Evolutionary conservation across 2,797 vertebrate genomes (phyloP), one percentile per base, ranked within the genome.

Genomic region (Sebastolobus altivelis): DNA sequence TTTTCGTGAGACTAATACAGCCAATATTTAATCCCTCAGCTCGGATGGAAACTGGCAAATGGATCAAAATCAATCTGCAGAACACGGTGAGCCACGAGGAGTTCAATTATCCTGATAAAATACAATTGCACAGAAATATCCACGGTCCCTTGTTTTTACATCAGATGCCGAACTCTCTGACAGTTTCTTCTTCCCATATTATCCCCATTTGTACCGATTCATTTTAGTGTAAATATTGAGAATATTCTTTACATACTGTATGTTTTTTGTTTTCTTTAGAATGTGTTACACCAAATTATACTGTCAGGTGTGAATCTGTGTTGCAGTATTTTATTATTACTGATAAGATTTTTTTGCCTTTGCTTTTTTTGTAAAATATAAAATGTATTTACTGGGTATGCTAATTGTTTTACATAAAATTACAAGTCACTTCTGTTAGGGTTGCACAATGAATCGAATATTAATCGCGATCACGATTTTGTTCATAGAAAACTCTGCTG

Each of bases 91-190:
- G 52, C 40, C 68, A 46, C 14, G 33, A 80, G 35, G 25, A 72
- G 38, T 38, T 61, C 16, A 75, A 71, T 81, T 46, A 70, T 46
- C 31, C 38, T 40, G 38, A 80, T 79, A 40, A 71, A 67, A 71
- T 67, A 33, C 25, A 71, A 62, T 65, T 40, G 31, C 22, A 58
- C 56, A 46, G 54, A 66, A 60, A 65, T 69, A 12, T 59, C 27
- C n/a, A 12, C 2, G 1, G 16, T 13, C 11, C 4, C 16, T 25
- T 22, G 7, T 61, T 67, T 52, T 68, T 25, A 61, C 18, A 71
- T 37, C 9, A 52, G 54, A 38, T 7, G 1, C 54, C 2, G 31
- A 40, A 11, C 14, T 49, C 25, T 60, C 63, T 56, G 22, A 46
- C 4, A 49, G 29, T 4, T 22, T 31, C 10, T 55, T 66, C 22